These are phyloP conservation scores for Leptopilina syphax DNA, from an alignment of 2,888 invertebrate species.

Conservation along the genomic window DNA sequence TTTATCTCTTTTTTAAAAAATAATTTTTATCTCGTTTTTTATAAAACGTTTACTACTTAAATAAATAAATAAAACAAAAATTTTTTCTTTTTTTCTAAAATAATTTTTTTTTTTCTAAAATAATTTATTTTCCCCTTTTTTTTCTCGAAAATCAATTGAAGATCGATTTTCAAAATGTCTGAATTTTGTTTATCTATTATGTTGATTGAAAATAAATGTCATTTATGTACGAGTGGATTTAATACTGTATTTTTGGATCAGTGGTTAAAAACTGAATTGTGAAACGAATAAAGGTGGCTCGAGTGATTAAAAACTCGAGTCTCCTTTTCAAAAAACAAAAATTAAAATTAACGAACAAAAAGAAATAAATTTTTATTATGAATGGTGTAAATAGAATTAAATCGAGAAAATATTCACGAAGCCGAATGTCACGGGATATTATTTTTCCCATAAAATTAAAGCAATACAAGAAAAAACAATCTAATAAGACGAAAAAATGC, in stretches of 20 bases:
- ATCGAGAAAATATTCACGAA: slow-evolving; percentile 59
- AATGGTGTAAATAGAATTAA: slow-evolving; percentile 58
- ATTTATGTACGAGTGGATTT: neutral
- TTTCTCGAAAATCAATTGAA: slow-evolving; percentile 9
- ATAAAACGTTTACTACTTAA: no score
- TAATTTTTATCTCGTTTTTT: no score
- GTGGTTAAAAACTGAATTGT: neutral
- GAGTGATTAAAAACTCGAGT: slow-evolving; percentile 33
- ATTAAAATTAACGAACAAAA: no score
- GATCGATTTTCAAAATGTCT: slow-evolving; percentile 1
- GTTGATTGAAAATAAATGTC: neutral
- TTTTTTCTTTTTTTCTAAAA: no score
- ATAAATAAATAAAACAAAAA: no score
- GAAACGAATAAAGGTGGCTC: neutral
- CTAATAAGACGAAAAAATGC: slow-evolving; percentile 77
- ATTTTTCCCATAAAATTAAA: slow-evolving; percentile 53
- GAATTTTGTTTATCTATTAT: neutral
- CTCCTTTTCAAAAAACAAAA: neutral
- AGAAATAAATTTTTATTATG: slow-evolving; percentile 35
- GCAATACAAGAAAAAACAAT: slow-evolving; percentile 57
- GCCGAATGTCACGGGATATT: slow-evolving; percentile 58
- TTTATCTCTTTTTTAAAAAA: no score
- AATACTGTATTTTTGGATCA: neutral
- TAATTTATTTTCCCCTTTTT: no score
- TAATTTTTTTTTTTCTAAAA: no score